Conservation (phyloP, 2,888 invertebrate species). For the Andrena bucephala region DNA sequence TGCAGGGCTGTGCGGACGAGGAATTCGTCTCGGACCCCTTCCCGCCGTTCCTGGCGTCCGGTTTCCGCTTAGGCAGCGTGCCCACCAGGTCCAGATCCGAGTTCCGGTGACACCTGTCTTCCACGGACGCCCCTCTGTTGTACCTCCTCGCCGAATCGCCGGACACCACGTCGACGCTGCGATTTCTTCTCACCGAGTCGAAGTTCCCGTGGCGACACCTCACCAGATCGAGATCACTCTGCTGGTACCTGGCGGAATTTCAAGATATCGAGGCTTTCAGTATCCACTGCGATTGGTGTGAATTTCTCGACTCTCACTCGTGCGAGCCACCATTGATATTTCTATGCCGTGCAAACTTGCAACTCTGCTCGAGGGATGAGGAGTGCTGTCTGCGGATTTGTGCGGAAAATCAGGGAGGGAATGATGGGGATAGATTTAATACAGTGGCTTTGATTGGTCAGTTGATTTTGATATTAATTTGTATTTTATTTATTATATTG, state of each 20-base stretch:
- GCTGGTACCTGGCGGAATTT: conserved; percentile 76
- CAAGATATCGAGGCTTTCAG: neutral
- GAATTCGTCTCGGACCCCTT: conserved; percentile 64
- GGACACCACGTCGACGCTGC: conserved; percentile 70
- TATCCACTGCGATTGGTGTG: neutral
- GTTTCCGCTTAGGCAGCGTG: conserved; percentile 78
- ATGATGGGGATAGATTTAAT: neutral
- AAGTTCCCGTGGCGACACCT: conserved; percentile 80
- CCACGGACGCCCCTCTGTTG: conserved; percentile 66
- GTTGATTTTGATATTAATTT: no score
- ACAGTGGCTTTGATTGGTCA: neutral
- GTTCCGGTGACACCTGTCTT: conserved; percentile 74
- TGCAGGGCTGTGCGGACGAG: conserved; percentile 61
- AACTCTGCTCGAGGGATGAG: no score
- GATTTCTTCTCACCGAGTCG: conserved; percentile 77
- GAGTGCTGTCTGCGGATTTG: no score
- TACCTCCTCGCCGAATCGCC: conserved; percentile 62
- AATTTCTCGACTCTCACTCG: no score
- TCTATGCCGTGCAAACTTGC: neutral
- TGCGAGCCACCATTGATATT: neutral
- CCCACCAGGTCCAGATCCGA: conserved; percentile 79
- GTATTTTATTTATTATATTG: no score
- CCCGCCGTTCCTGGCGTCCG: conserved; percentile 50
- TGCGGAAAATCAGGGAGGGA: no score
- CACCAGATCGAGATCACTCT: conserved; percentile 80